Evolutionary conservation across 2,113 vertebrate species (phyloP), one percentile per base, ranked within the genome.

Genomic region (Psilopogon haemacephalus): DNA sequence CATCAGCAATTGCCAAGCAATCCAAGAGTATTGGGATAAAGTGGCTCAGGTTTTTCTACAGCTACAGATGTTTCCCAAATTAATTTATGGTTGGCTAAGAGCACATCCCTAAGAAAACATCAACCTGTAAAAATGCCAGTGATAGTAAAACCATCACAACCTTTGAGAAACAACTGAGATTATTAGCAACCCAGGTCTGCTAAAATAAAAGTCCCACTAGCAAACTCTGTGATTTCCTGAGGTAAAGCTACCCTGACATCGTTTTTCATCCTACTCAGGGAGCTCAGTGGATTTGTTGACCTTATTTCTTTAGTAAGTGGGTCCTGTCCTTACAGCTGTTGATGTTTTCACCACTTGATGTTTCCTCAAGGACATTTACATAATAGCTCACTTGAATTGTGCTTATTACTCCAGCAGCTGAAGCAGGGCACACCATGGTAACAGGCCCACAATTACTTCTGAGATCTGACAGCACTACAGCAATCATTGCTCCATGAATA

Each of bases 321-420:
- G 32, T 92, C 46, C 59, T 82, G 64, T 70, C 71, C 89, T 76
- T 88, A 56, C 50, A 90, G 44, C 44, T 84, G 86, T 82, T 89
- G 83, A 69, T 86, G 77, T 79, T 93, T 95, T 91, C 71, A 85
- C 21, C 74, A 65, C 50, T 42, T 37, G 21, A 24, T 15, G 26
- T 79, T 82, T 82, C 71, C 78, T 90, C 89, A 93, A 89, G 92
- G 81, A 87, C 68, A 85, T 93, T 94, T 89, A 74, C 81, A 54
- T 68, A 89, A 74, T 23, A 79, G 58, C 20, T 79, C 19, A 14
- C 37, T 87, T 90, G 86, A 89, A 54, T 2, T 75, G 86, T 59
- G 63, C 88, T 75, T 70, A 63, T 76, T 76, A n/a, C 40, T 63
- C n/a, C 46, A 82, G 89, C 55, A 89, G 67, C 67, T 63, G 67